Percentiles rank a stretch among this genome's conserved stretches.
These are phyloP conservation scores for Nipponia nippon DNA, from an alignment of 2,113 vertebrate genomes.

Conservation along the genomic window DNA sequence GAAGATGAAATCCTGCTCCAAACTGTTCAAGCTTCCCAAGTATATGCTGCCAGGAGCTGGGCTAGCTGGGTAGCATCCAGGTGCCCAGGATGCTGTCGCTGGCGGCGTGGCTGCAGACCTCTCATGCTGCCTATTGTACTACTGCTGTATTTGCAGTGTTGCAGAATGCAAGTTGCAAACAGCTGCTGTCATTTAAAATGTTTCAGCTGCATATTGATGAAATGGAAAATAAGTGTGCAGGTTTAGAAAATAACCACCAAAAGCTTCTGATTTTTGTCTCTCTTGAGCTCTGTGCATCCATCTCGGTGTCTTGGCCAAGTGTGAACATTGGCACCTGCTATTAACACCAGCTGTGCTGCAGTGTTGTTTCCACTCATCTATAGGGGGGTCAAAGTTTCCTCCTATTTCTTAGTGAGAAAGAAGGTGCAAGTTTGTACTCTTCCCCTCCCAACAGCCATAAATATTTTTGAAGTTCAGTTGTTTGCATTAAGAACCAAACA, in stretches of 20 bases:
- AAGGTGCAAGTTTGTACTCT: neutral
- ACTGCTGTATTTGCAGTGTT: accelerated
- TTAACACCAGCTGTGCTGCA: neutral
- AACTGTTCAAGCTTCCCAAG: neutral
- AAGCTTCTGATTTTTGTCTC: neutral
- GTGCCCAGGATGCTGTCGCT: neutral
- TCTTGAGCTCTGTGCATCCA: neutral
- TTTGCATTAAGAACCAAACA: neutral
- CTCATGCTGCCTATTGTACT: neutral
- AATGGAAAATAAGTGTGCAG: neutral
- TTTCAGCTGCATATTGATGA: neutral
- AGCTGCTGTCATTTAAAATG: neutral
- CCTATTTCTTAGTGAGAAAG: neutral
- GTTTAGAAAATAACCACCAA: neutral
- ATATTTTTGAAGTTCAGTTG: neutral
- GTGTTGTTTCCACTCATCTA: neutral
- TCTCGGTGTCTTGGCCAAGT: neutral
- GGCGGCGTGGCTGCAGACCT: too few relatives aligned
- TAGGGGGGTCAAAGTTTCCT: neutral
- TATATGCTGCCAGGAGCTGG: accelerated
- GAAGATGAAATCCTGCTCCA: neutral
- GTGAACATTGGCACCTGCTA: neutral
- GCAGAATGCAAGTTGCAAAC: neutral
- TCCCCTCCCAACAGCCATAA: accelerated
- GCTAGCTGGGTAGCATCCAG: neutral